These are phyloP conservation scores for Diaperis boleti DNA, from an alignment of 2,888 invertebrate species.

Conservation along the genomic window DNA sequence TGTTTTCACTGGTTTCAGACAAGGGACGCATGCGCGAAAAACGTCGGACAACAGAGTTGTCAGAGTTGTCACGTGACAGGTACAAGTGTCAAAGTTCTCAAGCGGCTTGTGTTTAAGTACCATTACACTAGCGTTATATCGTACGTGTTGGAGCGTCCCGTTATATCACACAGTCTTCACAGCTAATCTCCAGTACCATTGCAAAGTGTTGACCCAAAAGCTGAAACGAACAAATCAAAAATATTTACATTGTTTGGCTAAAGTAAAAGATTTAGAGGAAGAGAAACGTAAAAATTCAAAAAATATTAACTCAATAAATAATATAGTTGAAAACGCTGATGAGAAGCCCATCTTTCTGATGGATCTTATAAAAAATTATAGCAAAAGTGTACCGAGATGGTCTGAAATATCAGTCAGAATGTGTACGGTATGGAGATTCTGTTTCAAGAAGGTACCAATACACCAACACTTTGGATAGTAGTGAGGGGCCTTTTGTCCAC, in stretches of 20 bases:
- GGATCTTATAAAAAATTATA: not conserved
- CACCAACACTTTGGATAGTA: not conserved
- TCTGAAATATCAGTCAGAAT: not conserved
- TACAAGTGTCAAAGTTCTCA: too few relatives aligned
- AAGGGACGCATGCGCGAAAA: too few relatives aligned
- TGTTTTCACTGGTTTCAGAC: too few relatives aligned
- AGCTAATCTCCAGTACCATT: not conserved
- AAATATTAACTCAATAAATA: not conserved
- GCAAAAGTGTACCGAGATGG: not conserved
- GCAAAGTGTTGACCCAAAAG: not conserved
- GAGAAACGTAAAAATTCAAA: not conserved
- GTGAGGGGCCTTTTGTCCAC: not conserved
- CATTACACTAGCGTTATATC: too few relatives aligned
- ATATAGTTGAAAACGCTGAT: not conserved
- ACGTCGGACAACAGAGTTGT: too few relatives aligned
- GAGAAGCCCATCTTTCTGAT: not conserved
- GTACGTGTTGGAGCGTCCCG: too few relatives aligned
- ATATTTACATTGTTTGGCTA: not conserved
- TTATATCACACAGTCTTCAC: too few relatives aligned
- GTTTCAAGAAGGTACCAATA: not conserved
- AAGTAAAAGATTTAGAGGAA: not conserved
- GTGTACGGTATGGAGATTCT: conserved; percentile 3
- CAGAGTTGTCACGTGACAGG: too few relatives aligned
- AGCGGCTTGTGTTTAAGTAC: too few relatives aligned
- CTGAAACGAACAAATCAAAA: not conserved